Percentiles rank a stretch among this genome's conserved stretches.
Conservation (phyloP, 2,113 vertebrate genomes). For the Mesoclemmys tuberculata region DNA sequence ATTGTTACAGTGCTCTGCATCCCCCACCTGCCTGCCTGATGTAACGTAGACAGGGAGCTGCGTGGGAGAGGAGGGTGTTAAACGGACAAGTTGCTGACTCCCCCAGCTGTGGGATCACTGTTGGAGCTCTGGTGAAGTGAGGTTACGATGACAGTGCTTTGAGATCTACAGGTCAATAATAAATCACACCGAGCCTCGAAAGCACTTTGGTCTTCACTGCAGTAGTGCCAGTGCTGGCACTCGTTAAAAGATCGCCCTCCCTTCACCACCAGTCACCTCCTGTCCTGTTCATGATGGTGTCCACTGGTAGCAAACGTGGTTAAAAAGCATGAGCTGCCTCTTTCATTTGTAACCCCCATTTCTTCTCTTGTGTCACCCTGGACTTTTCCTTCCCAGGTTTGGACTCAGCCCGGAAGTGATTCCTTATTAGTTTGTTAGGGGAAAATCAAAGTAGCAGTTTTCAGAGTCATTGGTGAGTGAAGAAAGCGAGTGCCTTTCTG, state of each 20-base stretch:
- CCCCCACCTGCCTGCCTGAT: not conserved
- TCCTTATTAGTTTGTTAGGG: not conserved
- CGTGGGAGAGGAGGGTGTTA: not conserved
- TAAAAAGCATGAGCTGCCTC: not conserved
- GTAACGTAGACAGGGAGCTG: too few species aligned
- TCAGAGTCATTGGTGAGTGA: not conserved
- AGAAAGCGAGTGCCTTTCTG: rapidly evolving
- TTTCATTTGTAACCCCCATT: not conserved
- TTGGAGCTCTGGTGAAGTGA: not conserved
- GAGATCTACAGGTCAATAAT: not conserved
- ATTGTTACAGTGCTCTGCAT: too few species aligned
- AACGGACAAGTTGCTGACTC: not conserved
- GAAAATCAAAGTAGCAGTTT: not conserved
- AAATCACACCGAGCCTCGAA: not conserved
- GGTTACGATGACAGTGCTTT: not conserved
- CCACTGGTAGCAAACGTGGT: not conserved
- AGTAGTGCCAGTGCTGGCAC: not conserved
- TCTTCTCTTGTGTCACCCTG: not conserved
- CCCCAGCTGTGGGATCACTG: not conserved
- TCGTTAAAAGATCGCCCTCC: not conserved
- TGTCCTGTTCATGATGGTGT: not conserved
- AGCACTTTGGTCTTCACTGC: not conserved
- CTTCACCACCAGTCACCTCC: not conserved
- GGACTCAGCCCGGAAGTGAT: not conserved
- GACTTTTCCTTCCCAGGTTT: not conserved